Evolutionary conservation across 2,113 vertebrate species (phyloP).

Genomic region (Philantomba maxwellii): DNA sequence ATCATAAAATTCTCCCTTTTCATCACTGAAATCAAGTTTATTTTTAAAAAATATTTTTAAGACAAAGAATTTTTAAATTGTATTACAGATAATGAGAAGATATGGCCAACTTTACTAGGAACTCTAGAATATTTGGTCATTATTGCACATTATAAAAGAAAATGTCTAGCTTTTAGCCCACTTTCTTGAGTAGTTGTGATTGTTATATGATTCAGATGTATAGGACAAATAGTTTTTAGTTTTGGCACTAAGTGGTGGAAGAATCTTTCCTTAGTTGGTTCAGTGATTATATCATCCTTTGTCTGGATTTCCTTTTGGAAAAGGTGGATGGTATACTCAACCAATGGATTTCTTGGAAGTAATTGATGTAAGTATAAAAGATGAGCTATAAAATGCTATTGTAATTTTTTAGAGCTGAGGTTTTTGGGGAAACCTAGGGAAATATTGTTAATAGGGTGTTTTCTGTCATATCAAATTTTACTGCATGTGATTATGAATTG

Average conservation of each 20-base stretch:
- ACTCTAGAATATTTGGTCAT: not conserved
- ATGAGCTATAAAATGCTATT: not conserved
- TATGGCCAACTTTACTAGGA: not conserved
- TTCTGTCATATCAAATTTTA: conserved; percentile 16
- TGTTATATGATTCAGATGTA: not conserved
- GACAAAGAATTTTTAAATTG: not conserved
- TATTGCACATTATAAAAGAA: not conserved
- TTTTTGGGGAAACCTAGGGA: not conserved
- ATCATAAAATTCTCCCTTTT: not conserved
- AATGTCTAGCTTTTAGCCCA: not conserved
- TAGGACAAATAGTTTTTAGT: not conserved
- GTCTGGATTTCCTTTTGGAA: conserved; percentile 18
- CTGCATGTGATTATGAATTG: not conserved
- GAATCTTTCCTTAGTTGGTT: not conserved
- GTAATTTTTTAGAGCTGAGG: not conserved
- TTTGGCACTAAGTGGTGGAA: not conserved
- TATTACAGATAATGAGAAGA: not conserved
- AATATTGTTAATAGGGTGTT: not conserved
- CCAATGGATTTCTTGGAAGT: conserved; percentile 3
- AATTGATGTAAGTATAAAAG: conserved; percentile 2
- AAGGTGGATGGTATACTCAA: not conserved
- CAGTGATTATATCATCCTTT: not conserved
- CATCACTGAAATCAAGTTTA: not conserved
- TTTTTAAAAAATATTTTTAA: conserved; percentile 31
- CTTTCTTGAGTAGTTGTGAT: not conserved